Conservation (phyloP, 2,797 vertebrate species). For the Glossophaga mutica region DNA sequence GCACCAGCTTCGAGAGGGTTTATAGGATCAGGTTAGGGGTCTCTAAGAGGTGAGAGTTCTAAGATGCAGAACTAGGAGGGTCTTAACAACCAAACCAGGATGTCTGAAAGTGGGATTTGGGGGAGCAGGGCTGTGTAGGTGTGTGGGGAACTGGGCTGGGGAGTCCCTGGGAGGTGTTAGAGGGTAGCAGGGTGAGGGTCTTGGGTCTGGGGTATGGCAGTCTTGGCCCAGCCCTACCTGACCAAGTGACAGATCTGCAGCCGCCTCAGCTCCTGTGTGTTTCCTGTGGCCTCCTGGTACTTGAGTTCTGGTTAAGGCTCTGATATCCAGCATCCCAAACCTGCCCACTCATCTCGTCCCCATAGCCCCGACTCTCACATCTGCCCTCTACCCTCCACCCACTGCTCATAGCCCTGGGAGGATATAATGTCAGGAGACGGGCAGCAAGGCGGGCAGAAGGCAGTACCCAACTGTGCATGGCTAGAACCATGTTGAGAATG, state of each 20-base stretch:
- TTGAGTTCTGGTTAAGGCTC: constrained; percentile 82
- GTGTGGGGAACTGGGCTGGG: not conserved
- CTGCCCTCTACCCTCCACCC: not conserved
- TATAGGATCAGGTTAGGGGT: not conserved
- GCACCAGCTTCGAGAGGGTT: not conserved
- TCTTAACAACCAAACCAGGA: not conserved
- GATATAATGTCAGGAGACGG: constrained; percentile 92
- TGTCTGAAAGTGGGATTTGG: not conserved
- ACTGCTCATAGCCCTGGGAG: constrained; percentile 59
- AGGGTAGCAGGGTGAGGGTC: not conserved
- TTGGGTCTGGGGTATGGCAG: not conserved
- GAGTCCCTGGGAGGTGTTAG: not conserved
- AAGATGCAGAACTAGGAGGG: not conserved
- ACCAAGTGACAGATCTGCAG: constrained; percentile 89
- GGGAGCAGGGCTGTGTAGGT: not conserved
- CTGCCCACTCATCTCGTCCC: not conserved
- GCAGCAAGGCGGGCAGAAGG: constrained; percentile 88
- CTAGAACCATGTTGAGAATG: constrained; percentile 90
- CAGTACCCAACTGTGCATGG: constrained; percentile 94
- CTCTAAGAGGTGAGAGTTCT: not conserved
- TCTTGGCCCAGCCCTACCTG: constrained; percentile 82
- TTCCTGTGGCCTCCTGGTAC: constrained; percentile 86
- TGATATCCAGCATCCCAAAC: not conserved
- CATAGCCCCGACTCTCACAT: not conserved
- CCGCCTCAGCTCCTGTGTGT: constrained; percentile 81